phyloP scores from a whole-genome alignment of 2,797 vertebrate genomes.

The Sebastes taczanowskii region DNA sequence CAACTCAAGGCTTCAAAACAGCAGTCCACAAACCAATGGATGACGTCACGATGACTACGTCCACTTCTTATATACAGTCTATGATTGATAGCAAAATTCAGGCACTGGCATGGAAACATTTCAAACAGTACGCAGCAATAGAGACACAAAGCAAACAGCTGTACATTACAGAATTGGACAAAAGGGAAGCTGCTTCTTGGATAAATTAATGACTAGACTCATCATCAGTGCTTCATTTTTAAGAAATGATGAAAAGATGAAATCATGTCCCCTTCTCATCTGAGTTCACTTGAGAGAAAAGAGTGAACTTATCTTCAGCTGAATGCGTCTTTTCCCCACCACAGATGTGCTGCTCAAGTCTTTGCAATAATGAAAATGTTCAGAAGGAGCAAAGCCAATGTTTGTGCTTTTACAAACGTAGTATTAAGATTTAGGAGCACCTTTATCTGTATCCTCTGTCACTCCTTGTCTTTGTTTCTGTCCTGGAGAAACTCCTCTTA shows the following conservation, averaged over 20 bases:
- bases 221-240: neutral
- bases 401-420: neutral
- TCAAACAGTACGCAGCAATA: neutral
- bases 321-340: neutral
- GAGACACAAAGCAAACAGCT: neutral
- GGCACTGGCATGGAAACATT: neutral
- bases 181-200: neutral
- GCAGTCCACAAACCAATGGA: fast-evolving
- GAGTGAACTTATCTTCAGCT: neutral
- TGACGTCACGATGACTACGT: too few relatives aligned
- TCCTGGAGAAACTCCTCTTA: neutral
- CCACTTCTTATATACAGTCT: too few relatives aligned
- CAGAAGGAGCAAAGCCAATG: neutral
- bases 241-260: neutral
- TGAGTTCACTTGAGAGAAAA: neutral
- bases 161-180: neutral
- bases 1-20: too few relatives aligned
- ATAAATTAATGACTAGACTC: neutral
- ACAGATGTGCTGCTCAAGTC: neutral
- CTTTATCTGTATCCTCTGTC: neutral
- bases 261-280: too few relatives aligned
- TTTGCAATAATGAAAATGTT: neutral
- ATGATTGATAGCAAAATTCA: neutral
- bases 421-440: neutral
- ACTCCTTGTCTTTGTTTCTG: neutral